These are phyloP conservation scores for Nilaparvata lugens DNA, from an alignment of 1,140 invertebrate species.

Conservation along the genomic window DNA sequence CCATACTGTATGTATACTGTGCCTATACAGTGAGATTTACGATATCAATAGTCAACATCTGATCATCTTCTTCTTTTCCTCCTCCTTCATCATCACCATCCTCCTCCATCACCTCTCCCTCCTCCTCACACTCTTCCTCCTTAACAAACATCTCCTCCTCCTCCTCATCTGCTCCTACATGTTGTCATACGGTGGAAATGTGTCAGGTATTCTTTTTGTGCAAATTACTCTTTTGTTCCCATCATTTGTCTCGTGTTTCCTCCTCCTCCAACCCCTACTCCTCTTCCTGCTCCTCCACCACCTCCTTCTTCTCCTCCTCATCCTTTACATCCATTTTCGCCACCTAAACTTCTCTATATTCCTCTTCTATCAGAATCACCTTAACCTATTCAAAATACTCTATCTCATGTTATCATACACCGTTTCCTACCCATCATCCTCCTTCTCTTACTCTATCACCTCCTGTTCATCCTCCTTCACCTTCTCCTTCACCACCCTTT, in stretches of 20 bases:
- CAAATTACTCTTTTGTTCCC: too few relatives aligned
- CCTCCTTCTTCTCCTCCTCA: neutral
- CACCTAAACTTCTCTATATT: neutral
- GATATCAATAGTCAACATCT: too few relatives aligned
- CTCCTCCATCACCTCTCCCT: neutral
- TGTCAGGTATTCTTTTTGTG: too few relatives aligned
- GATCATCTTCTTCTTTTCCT: neutral
- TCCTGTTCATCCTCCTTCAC: neutral
- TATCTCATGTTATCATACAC: neutral
- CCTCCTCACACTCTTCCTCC: neutral
- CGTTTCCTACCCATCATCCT: neutral
- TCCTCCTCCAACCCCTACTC: neutral
- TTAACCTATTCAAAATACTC: neutral
- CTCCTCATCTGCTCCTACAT: neutral
- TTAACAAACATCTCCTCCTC: neutral
- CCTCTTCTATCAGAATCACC: neutral
- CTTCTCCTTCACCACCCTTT: neutral
- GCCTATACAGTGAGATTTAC: too few relatives aligned
- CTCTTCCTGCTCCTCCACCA: neutral
- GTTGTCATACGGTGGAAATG: too few relatives aligned
- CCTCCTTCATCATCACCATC: neutral
- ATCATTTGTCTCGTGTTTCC: too few relatives aligned
- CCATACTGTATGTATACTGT: too few relatives aligned
- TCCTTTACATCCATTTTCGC: neutral
- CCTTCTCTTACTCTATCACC: neutral